phyloP scores from a whole-genome alignment of 2,888 invertebrate species.

The Beris chalybata region DNA sequence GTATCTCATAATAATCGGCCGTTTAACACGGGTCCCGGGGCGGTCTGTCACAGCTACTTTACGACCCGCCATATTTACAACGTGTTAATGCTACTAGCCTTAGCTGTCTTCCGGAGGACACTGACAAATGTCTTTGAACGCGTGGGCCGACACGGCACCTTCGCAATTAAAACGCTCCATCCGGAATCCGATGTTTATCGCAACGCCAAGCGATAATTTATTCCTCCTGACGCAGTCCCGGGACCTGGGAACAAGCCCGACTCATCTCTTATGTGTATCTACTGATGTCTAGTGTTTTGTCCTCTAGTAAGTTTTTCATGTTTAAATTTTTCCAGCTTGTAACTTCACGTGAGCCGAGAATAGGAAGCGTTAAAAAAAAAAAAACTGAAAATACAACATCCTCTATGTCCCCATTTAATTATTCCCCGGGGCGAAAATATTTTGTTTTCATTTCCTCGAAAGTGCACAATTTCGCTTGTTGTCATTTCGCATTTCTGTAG shows the following conservation, averaged over 20 bases:
- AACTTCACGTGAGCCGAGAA: too few relatives aligned
- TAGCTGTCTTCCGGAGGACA: slow-evolving; percentile 14
- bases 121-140: slow-evolving; percentile 26
- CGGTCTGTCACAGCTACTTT: slow-evolving; percentile 20
- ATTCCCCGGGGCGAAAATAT: slow-evolving; percentile 23
- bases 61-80: slow-evolving; percentile 25
- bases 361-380: too few relatives aligned
- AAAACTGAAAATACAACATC: too few relatives aligned
- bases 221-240: background rate
- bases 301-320: too few relatives aligned
- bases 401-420: slow-evolving; percentile 20
- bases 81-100: slow-evolving; percentile 18
- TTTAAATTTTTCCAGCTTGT: too few relatives aligned
- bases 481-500: slow-evolving; percentile 12
- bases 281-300: too few relatives aligned
- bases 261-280: too few relatives aligned
- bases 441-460: slow-evolving; percentile 26
- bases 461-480: slow-evolving; percentile 18
- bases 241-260: too few relatives aligned
- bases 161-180: slow-evolving; percentile 28
- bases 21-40: slow-evolving; percentile 22
- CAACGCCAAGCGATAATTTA: slow-evolving; percentile 21
- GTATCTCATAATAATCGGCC: slow-evolving; percentile 28
- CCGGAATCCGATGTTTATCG: slow-evolving; percentile 18
- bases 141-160: slow-evolving; percentile 14